Base-by-base conservation (phyloP, 1,140 invertebrate species). In the Aethina tumida region DNA sequence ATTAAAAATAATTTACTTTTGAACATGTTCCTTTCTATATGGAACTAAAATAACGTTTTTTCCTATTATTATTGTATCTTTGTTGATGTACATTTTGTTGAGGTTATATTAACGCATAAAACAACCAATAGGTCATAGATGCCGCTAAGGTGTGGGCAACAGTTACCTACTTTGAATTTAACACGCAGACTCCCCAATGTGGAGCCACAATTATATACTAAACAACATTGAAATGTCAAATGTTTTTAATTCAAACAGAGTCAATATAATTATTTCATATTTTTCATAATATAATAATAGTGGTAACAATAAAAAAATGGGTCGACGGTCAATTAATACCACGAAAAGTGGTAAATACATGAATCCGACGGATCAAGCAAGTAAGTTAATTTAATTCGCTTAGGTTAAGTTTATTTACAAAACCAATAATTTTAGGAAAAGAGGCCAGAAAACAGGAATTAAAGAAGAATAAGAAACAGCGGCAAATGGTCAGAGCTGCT, bases 331-430 rank as follows among this genome's bases (percentile, higher is more conserved):
- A 28, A 96, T 96, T 50, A 97, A 94, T 70, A 95, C 91, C 79
- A 97, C 94, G 17, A 97, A 97, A 74, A 96, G 92, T 93, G 94
- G 94, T 59, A 97, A 97, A 77, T 97, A 94, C 55, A 97, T 97
- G 92, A 97, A 98, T 69, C 94, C 94, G 14, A 97, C 93, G 4
- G 94, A 98, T 68, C 93, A 97, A 81, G 93, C 92, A 37, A 70
- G 91, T 92, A 81, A 86, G 88, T 87, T 61, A 25, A 28, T 33
- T 39, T 39, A 43, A 45, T 39, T 39, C 38, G 39, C 15, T 27
- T 25, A 26, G 10, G 15, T 32, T 22, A 15, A 37, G n/a, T 13
- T 35, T 25, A 35, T 16, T 48, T 33, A 26, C 25, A 25, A 32
- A 40, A 35, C 18, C 30, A 14, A 5, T 12, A 15, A 35, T 27